Base-by-base conservation (phyloP, 2,797 vertebrate genomes). In the Balearica regulorum region DNA sequence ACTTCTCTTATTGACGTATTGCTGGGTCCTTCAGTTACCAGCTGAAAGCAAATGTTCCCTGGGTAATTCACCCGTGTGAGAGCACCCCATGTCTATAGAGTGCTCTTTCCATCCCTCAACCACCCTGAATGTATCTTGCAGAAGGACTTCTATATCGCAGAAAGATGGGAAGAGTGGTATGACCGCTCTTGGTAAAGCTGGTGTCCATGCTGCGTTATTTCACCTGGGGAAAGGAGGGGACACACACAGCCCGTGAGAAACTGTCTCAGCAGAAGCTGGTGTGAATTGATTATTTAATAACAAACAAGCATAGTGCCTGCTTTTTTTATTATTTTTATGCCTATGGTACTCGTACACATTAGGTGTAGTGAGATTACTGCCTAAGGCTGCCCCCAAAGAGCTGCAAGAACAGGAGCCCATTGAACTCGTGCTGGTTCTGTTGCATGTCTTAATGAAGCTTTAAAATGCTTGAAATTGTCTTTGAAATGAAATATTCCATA, bases 261-360 rank as follows among this genome's bases (percentile, higher is more conserved):
- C 60, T 71, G 17, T 48, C 53, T 83, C 72, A 71, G 46, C n/a
- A 76, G 79, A 87, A 92, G 43, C 55, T 93, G 49, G 8, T 49
- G 54, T 39, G 58, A 87, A 88, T 83, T 70, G 73, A 73, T 83
- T 95, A 75, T 92, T 97, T 89, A 96, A 89, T 89, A 69, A 80
- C 39, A 61, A 93, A 41, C 60, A 89, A 88, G 39, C 78, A 41
- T 46, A 49, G 10, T 41, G 39, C 28, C 65, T 92, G 49, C 44
- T 73, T 89, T 87, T 87, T 92, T 81, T 51, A 83, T 90, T 89
- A 83, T 78, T 96, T 90, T 85, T 81, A 43, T 83, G 72, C 61
- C 61, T 78, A 0, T 28, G 26, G 60, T 85, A 58, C 69, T 94
- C 0, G 0, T 22, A 37, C 29, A 16, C 11, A 5, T 64, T 86